A percentile compares a stretch with the other conserved stretches of the same genome.
Conservation (phyloP, 2,113 vertebrate species). For the Catharus bicknelli region DNA sequence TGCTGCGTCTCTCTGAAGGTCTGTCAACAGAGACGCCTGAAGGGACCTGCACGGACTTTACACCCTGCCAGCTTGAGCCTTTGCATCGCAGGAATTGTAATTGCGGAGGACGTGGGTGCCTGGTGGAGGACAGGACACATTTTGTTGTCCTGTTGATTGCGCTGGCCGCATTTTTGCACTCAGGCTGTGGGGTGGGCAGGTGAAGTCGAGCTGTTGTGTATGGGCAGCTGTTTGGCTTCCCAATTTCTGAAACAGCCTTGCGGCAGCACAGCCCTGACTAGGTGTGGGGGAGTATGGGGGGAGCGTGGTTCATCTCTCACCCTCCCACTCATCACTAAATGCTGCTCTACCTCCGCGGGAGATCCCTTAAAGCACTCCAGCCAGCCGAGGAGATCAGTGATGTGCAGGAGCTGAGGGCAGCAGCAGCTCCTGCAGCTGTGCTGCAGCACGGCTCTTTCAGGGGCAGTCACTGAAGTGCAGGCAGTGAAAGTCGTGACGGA, state of each 20-base stretch:
- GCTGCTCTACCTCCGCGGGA: not conserved
- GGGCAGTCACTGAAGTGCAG: rapidly evolving
- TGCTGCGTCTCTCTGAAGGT: not conserved
- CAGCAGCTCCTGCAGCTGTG: not conserved
- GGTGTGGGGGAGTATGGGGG: rapidly evolving
- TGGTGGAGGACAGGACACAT: rapidly evolving
- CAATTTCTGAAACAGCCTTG: not conserved
- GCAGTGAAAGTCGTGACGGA: not conserved
- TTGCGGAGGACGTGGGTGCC: not conserved
- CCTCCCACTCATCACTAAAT: rapidly evolving
- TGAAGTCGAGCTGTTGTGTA: rapidly evolving
- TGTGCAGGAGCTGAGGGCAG: not conserved
- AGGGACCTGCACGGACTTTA: rapidly evolving
- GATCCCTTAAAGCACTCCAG: not conserved
- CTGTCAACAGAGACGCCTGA: not conserved
- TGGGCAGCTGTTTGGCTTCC: not conserved
- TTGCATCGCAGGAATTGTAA: rapidly evolving
- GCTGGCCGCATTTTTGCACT: not conserved
- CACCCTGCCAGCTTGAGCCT: not conserved
- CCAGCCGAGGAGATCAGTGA: not conserved
- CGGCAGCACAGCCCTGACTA: not conserved
- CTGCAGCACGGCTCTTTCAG: not conserved
- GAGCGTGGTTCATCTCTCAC: not conserved
- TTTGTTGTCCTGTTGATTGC: not conserved
- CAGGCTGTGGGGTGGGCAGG: not conserved